phyloP scores from a whole-genome alignment of 1,140 invertebrate genomes.

The Dendrolimus punctatus region DNA sequence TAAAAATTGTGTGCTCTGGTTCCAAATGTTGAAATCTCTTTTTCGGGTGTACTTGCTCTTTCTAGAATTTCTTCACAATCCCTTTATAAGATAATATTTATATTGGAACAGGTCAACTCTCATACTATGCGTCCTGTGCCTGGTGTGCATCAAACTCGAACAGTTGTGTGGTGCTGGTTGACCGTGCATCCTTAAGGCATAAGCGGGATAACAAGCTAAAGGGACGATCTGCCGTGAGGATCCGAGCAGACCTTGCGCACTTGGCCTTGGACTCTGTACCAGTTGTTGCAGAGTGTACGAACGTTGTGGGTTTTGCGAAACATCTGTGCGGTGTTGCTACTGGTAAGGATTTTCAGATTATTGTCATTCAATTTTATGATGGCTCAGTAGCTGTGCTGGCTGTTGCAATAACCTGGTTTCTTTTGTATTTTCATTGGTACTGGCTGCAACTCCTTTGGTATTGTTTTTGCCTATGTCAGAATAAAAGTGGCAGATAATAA shows the following conservation, averaged over 20 bases:
- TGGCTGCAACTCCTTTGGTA: too few relatives aligned
- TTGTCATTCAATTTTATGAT: background rate
- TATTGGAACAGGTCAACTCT: conserved; percentile 75
- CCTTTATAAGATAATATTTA: too few relatives aligned
- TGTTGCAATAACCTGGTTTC: too few relatives aligned
- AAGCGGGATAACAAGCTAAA: conserved; percentile 82
- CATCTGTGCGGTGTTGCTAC: conserved; percentile 90
- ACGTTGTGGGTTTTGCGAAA: conserved; percentile 84
- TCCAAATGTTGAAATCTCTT: too few relatives aligned
- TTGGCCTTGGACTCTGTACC: conserved; percentile 76
- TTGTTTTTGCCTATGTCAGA: too few relatives aligned
- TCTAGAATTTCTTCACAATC: too few relatives aligned
- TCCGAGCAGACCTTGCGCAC: conserved; percentile 83
- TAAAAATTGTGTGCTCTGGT: too few relatives aligned
- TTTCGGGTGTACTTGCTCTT: too few relatives aligned
- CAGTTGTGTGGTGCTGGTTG: conserved; percentile 77
- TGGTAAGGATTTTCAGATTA: conserved; percentile 63
- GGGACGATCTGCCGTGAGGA: conserved; percentile 65
- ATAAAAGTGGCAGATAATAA: too few relatives aligned
- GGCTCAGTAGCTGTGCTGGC: too few relatives aligned
- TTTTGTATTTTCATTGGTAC: too few relatives aligned
- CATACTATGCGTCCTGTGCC: conserved; percentile 80
- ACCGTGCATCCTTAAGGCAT: conserved; percentile 84
- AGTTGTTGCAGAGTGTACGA: conserved; percentile 30
- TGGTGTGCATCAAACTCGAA: conserved; percentile 27